phyloP scores from a whole-genome alignment of 2,797 vertebrate species.

The Oreortyx pictus region DNA sequence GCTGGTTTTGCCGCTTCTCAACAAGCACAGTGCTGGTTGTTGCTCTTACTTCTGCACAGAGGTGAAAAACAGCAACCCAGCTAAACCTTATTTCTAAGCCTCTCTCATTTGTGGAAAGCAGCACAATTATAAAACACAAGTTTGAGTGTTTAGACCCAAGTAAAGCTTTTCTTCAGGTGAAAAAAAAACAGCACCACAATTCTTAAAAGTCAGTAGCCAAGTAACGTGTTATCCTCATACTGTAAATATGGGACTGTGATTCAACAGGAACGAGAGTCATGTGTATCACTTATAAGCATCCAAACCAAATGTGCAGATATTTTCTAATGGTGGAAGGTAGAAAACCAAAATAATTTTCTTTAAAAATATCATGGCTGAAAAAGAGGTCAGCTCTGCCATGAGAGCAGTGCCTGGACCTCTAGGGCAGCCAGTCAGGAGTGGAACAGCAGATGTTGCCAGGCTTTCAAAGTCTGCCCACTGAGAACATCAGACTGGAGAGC shows the following conservation, averaged over 20 bases:
- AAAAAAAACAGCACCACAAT: neutral
- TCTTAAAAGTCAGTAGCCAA: neutral
- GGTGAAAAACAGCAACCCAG: neutral
- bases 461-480: neutral
- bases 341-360: neutral
- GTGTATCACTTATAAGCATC: fast-evolving
- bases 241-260: fast-evolving
- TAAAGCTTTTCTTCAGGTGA: neutral
- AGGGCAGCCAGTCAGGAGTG: neutral
- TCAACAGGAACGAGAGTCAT: neutral
- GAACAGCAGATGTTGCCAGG: fast-evolving
- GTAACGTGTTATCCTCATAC: neutral
- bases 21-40: neutral
- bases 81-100: neutral
- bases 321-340: neutral
- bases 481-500: neutral
- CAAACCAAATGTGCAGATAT: neutral
- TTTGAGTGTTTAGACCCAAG: neutral
- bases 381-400: neutral
- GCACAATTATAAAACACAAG: neutral
- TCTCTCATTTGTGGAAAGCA: neutral
- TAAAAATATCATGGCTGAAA: neutral
- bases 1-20: neutral
- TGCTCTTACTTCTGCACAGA: neutral
- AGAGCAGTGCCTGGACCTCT: neutral